A percentile compares a stretch with the other conserved stretches of the same genome.
These are phyloP conservation scores for Pseudobourletiella spinata DNA, from an alignment of 1,140 invertebrate genomes.

Conservation along the genomic window DNA sequence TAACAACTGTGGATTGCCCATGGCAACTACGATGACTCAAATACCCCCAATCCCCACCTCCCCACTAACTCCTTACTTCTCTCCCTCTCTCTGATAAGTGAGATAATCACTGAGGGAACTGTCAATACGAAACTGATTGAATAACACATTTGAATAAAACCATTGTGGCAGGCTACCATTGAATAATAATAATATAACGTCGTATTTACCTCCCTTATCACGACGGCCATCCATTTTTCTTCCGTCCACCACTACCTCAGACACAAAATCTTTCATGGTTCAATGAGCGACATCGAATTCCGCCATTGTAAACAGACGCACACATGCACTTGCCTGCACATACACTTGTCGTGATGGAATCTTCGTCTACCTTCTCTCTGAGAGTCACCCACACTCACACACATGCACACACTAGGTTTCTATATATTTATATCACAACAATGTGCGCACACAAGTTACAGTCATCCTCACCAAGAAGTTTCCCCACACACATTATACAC, in stretches of 20 bases:
- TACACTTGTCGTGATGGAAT: conserved; percentile 6
- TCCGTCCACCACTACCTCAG: no score
- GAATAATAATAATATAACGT: conserved; percentile 7
- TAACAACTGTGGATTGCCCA: no score
- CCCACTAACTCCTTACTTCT: no score
- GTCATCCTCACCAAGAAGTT: no score
- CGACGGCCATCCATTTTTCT: background rate
- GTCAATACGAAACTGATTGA: conserved; percentile 9
- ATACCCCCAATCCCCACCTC: no score
- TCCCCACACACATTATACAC: no score
- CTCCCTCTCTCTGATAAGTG: no score
- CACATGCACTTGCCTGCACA: background rate
- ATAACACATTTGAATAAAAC: conserved; percentile 8
- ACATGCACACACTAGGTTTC: no score
- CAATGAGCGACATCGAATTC: background rate
- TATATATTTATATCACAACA: no score
- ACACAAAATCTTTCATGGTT: background rate
- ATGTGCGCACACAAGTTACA: no score
- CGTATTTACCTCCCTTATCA: conserved; percentile 5
- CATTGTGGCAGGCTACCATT: conserved; percentile 1
- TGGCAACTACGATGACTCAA: no score
- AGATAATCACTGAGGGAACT: conserved; percentile 5
- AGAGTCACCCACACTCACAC: background rate
- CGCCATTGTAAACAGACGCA: background rate
- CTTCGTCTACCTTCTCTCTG: background rate